Conservation (phyloP, 2,888 invertebrate species). For the Anorthoa munda region DNA sequence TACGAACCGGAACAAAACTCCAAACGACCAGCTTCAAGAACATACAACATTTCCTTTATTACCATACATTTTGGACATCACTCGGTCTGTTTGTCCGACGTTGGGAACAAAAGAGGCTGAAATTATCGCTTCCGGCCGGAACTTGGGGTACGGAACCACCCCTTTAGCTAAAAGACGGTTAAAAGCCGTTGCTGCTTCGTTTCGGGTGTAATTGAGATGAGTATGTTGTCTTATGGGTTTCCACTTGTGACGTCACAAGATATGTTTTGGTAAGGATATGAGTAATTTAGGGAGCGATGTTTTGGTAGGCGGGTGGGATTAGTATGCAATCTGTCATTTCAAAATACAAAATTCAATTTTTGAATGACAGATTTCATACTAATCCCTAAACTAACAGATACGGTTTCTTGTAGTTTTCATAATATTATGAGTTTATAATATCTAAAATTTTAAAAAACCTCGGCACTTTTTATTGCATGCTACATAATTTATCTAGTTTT, state of each 20-base stretch:
- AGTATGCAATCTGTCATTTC: too few species aligned
- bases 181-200: conserved; percentile 62
- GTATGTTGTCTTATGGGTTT: conserved; percentile 38
- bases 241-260: conserved; percentile 29
- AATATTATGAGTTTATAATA: too few species aligned
- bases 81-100: conserved; percentile 69
- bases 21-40: conserved; percentile 58
- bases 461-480: too few species aligned
- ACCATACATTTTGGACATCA: conserved; percentile 68
- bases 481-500: too few species aligned
- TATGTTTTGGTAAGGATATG: background rate
- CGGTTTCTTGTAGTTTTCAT: too few species aligned
- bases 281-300: background rate
- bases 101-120: conserved; percentile 74
- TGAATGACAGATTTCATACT: background rate
- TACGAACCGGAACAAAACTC: conserved; percentile 49
- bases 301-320: too few species aligned
- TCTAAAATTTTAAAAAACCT: too few species aligned
- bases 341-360: too few species aligned
- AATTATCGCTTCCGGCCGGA: conserved; percentile 80
- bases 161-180: conserved; percentile 67
- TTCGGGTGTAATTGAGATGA: conserved; percentile 63
- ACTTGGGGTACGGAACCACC: conserved; percentile 71
- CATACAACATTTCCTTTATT: conserved; percentile 66
- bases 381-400: too few species aligned